Percentiles rank a stretch among this genome's conserved stretches.
These are phyloP conservation scores for Temnopleurus reevesii DNA, from an alignment of 53 echinoderm and acorn worm species.

Conservation along the genomic window DNA sequence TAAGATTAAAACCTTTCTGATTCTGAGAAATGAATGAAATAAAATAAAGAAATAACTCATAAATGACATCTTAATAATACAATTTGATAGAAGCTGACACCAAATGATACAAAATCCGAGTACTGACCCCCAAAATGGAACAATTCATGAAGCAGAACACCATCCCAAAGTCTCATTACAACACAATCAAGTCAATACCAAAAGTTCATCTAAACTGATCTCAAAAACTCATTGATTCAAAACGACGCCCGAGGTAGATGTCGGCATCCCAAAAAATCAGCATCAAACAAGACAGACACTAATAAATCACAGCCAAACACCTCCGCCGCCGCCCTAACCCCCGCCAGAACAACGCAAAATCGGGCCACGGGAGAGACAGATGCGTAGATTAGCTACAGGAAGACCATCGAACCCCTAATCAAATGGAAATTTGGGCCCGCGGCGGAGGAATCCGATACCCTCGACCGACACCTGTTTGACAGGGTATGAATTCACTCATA, in stretches of 20 bases:
- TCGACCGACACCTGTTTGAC: conserved; percentile 50
- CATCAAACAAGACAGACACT: not conserved
- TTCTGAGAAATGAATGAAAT: no score
- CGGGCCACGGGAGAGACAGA: conserved; percentile 35
- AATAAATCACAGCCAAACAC: conserved; percentile 14
- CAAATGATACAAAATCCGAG: no score
- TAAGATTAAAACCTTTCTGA: no score
- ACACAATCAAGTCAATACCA: not conserved
- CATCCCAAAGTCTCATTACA: not conserved
- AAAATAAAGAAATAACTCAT: no score
- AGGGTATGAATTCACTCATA: conserved; percentile 54
- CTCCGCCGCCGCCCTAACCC: not conserved
- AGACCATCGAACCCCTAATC: conserved; percentile 38
- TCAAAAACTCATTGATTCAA: not conserved
- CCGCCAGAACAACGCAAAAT: not conserved
- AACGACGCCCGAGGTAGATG: not conserved
- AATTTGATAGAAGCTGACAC: no score
- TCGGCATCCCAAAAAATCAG: not conserved
- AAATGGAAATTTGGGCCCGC: conserved; percentile 55
- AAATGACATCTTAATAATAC: no score
- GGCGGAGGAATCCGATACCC: conserved; percentile 50
- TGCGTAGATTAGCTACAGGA: conserved; percentile 29
- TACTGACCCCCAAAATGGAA: not conserved
- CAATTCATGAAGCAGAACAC: not conserved
- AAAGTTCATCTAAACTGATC: not conserved